Percentiles rank a stretch among this genome's conserved stretches.
phyloP scores from a whole-genome alignment of 1,140 invertebrate genomes.

The Atta cephalotes region DNA sequence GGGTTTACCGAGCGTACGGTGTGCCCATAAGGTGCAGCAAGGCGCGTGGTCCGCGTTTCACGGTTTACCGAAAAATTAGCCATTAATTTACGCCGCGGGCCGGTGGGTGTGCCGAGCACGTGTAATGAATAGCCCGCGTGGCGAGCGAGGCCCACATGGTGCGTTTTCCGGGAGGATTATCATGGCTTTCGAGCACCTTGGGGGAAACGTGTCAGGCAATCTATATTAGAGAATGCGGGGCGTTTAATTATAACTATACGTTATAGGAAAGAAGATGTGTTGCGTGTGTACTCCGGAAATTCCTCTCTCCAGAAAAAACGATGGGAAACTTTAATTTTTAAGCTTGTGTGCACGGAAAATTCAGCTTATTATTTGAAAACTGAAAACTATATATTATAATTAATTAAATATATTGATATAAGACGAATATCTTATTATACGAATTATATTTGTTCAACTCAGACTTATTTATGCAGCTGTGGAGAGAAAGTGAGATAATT shows the following conservation, averaged over 20 bases:
- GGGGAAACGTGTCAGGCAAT: slow-evolving; percentile 67
- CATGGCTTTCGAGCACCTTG: slow-evolving; percentile 56
- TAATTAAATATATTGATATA: not conserved
- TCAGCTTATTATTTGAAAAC: not conserved
- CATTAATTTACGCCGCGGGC: slow-evolving; percentile 82
- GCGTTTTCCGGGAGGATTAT: slow-evolving; percentile 70
- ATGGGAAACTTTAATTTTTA: not conserved
- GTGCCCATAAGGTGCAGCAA: slow-evolving; percentile 68
- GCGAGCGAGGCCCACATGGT: slow-evolving; percentile 78
- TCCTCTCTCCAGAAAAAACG: not conserved
- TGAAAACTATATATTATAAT: not conserved
- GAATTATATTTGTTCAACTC: not conserved
- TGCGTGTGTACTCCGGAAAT: slow-evolving; percentile 38
- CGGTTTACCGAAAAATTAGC: slow-evolving; percentile 83
- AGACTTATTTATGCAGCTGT: not conserved
- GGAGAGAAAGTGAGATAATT: not conserved
- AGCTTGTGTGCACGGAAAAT: not conserved
- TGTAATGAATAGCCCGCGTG: slow-evolving; percentile 75
- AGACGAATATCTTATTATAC: not conserved
- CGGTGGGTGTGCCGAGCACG: slow-evolving; percentile 68
- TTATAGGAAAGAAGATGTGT: slow-evolving; percentile 17
- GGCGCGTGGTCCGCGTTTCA: slow-evolving; percentile 82
- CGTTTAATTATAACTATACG: slow-evolving; percentile 58
- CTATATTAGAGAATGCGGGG: slow-evolving; percentile 40
- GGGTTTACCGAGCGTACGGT: slow-evolving; percentile 55